Conservation (phyloP, 2,113 vertebrate genomes). For the Dunckerocampus dactyliophorus region DNA sequence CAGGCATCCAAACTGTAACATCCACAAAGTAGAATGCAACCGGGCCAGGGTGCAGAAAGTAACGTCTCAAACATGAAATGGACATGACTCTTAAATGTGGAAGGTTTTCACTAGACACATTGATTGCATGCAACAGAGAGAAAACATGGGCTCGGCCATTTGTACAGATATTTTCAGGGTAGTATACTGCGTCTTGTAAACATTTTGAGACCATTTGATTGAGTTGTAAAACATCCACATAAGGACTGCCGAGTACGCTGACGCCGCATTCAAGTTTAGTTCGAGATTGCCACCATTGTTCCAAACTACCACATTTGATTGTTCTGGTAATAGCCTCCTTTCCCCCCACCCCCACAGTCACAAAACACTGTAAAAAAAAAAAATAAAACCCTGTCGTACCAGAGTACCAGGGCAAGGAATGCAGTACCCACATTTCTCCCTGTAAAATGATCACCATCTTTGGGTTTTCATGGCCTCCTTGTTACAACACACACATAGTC, state of each 20-base stretch:
- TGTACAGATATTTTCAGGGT: conserved; percentile 74
- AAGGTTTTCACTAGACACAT: conserved; percentile 77
- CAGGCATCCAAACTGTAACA: conserved; percentile 58
- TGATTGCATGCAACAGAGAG: conserved; percentile 80
- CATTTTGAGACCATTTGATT: conserved; percentile 70
- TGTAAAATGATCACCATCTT: conserved; percentile 54
- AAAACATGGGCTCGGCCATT: conserved; percentile 66
- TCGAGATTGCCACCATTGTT: conserved; percentile 56
- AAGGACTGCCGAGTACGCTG: conserved; percentile 29
- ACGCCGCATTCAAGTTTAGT: conserved; percentile 52
- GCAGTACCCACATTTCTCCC: conserved; percentile 15
- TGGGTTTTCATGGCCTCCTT: conserved; percentile 52
- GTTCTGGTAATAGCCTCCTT: conserved; percentile 48
- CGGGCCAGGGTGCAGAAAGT: conserved; percentile 54
- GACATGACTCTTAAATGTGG: conserved; percentile 70
- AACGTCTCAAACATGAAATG: conserved; percentile 68
- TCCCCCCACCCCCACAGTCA: conserved; percentile 48
- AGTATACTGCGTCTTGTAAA: conserved; percentile 77
- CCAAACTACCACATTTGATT: conserved; percentile 54
- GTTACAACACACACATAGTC: conserved; percentile 38
- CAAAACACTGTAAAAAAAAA: conserved; percentile 41
- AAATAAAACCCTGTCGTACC: not conserved
- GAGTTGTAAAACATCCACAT: conserved; percentile 56
- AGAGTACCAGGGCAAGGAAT: conserved; percentile 23
- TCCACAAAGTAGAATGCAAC: conserved; percentile 57